These are phyloP conservation scores for Melanotaenia duboulayi DNA, from an alignment of 2,113 vertebrate species.

Conservation along the genomic window DNA sequence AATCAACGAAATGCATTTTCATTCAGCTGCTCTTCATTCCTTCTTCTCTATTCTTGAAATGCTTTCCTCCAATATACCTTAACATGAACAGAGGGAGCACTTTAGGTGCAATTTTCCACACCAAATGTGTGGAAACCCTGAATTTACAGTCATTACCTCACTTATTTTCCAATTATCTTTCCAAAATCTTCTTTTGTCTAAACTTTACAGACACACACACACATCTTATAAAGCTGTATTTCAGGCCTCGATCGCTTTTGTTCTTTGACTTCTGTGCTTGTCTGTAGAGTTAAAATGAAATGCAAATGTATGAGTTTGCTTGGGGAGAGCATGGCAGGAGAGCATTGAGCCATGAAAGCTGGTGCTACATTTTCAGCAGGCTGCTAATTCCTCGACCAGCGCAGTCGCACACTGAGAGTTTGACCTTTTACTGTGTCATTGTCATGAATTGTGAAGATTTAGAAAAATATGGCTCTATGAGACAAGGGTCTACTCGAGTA, in stretches of 20 bases:
- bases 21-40: constrained; percentile 69
- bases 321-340: constrained; percentile 41
- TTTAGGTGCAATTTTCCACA: constrained; percentile 39
- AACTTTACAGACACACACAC: constrained; percentile 4
- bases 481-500: constrained; percentile 17
- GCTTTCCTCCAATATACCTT: constrained; percentile 60
- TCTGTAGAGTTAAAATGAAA: constrained; percentile 55
- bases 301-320: constrained; percentile 71
- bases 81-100: constrained; percentile 61
- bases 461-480: constrained; percentile 32
- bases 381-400: constrained; percentile 51
- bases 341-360: constrained; percentile 64
- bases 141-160: constrained; percentile 37
- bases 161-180: constrained; percentile 43
- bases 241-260: constrained; percentile 38
- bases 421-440: constrained; percentile 69
- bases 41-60: constrained; percentile 61
- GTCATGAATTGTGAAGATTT: constrained; percentile 46
- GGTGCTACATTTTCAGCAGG: constrained; percentile 50
- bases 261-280: constrained; percentile 40
- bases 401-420: constrained; percentile 44
- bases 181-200: constrained; percentile 37
- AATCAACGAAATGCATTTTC: constrained; percentile 69
- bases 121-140: constrained; percentile 25
- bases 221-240: constrained; percentile 14